A percentile compares a stretch with the other conserved stretches of the same genome.
Conservation (phyloP, 2,888 invertebrate species). For the Schrankia costaestrigalis region DNA sequence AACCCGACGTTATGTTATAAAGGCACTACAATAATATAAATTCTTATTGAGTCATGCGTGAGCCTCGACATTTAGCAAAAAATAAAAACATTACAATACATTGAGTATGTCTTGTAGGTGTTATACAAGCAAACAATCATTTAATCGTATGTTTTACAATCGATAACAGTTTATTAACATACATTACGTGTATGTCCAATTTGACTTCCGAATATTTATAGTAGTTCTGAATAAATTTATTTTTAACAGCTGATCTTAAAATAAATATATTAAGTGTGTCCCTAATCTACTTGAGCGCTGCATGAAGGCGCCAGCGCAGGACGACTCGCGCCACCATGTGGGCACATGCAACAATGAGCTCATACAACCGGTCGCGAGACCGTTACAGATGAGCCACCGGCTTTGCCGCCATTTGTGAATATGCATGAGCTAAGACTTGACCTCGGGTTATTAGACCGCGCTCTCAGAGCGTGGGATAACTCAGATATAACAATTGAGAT, state of each 20-base stretch:
- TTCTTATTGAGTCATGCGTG: too few species aligned
- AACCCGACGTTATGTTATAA: constrained; percentile 47
- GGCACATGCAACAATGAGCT: constrained; percentile 68
- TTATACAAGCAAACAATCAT: too few species aligned
- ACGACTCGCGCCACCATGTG: constrained; percentile 39
- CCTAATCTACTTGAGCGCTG: constrained; percentile 8
- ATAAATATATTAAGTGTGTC: constrained; percentile 4
- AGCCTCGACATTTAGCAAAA: too few species aligned
- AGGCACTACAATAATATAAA: constrained; percentile 38
- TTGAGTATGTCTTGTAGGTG: too few species aligned
- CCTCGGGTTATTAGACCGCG: constrained; percentile 74
- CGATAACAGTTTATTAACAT: too few species aligned
- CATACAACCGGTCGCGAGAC: constrained; percentile 74
- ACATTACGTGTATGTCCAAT: too few species aligned
- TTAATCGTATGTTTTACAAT: too few species aligned
- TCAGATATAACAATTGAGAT: constrained; percentile 55
- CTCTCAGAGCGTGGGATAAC: constrained; percentile 68
- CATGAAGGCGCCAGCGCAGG: constrained; percentile 19
- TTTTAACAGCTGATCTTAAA: constrained; percentile 7
- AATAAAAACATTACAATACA: too few species aligned
- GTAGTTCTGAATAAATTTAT: constrained; percentile 5
- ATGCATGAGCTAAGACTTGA: constrained; percentile 75
- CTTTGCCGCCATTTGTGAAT: constrained; percentile 59
- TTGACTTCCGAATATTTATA: too few species aligned
- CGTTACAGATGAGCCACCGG: constrained; percentile 76